Evolutionary conservation across 2,888 invertebrate genomes (phyloP).

Genomic region (Pammene fasciana): DNA sequence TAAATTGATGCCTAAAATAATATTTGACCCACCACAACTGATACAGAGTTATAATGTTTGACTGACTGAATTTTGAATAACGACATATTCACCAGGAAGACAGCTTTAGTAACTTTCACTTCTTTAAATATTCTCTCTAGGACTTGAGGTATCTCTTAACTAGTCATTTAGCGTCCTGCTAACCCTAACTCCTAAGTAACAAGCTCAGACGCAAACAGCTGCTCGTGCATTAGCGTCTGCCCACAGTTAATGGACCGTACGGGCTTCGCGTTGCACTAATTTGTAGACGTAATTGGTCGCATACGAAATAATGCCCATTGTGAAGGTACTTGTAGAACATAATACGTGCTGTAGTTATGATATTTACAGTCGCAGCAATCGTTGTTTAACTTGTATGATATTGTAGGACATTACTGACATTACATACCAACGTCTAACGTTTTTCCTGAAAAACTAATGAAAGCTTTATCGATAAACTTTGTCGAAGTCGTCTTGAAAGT

Average conservation of each 20-base stretch:
- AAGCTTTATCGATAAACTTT: no score
- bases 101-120: no score
- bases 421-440: no score
- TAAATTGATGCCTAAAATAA: no score
- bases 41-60: no score
- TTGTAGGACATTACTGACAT: background rate
- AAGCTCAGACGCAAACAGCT: slow-evolving; percentile 24
- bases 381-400: background rate
- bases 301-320: slow-evolving; percentile 27
- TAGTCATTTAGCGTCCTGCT: background rate
- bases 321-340: slow-evolving; percentile 3
- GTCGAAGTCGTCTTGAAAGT: no score
- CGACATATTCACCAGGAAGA: no score
- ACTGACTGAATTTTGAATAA: no score
- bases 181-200: slow-evolving; percentile 15
- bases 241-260: slow-evolving; percentile 25
- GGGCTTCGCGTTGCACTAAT: slow-evolving; percentile 32
- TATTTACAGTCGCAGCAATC: background rate
- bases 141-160: background rate
- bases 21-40: no score
- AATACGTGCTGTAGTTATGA: background rate
- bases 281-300: slow-evolving; percentile 28
- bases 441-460: no score
- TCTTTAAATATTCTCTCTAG: background rate
- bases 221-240: slow-evolving; percentile 18